Conservation (phyloP, 2,113 vertebrate species). For the Raja brachyura region DNA sequence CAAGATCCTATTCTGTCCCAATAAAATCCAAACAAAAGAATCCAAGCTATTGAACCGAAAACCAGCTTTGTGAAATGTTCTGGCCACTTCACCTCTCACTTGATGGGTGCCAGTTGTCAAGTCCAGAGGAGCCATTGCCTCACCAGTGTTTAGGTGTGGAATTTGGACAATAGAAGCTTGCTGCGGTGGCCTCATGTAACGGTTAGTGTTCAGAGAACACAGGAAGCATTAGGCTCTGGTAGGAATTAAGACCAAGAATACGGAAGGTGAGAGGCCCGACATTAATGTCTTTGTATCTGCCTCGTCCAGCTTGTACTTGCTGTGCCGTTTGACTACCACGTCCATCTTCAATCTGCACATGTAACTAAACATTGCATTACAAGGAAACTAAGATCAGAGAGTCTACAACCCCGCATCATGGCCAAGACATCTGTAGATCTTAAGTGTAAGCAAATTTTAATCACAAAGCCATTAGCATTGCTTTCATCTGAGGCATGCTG, state of each 20-base stretch:
- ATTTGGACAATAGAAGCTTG: too few species aligned
- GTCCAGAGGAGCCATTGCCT: neutral
- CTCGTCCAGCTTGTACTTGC: neutral
- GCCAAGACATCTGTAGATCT: neutral
- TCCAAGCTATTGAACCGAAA: too few species aligned
- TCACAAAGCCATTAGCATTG: neutral
- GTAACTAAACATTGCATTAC: too few species aligned
- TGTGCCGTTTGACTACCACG: neutral
- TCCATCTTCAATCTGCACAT: too few species aligned
- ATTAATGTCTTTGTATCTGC: neutral
- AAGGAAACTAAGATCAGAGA: too few species aligned
- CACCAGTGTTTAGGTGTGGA: neutral
- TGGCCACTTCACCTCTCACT: neutral
- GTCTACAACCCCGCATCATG: neutral
- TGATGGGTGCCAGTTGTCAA: neutral
- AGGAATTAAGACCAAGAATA: neutral
- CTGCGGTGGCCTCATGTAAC: neutral
- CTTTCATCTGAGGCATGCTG: neutral
- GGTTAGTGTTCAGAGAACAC: neutral
- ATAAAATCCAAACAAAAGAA: too few species aligned
- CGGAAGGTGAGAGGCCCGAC: neutral
- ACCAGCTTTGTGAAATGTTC: too few species aligned
- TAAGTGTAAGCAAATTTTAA: neutral
- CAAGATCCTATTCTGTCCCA: too few species aligned
- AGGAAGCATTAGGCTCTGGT: neutral